Evolutionary conservation across 2,113 vertebrate species (phyloP).

Genomic region (Dissostichus mawsoni): DNA sequence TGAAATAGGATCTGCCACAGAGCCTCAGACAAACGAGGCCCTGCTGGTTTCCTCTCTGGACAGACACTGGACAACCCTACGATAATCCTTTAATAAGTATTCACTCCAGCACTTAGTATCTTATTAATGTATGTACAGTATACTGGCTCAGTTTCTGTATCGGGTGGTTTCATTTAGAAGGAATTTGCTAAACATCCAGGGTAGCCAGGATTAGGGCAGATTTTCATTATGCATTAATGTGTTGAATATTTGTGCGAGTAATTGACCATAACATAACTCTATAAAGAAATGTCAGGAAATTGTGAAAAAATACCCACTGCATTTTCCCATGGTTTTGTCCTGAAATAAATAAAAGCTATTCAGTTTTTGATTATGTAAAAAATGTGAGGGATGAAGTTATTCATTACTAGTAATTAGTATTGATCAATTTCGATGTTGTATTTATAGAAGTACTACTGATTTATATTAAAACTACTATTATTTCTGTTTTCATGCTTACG

Average conservation of each 20-base stretch:
- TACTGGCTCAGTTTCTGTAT: slow-evolving; percentile 34
- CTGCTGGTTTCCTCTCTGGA: slow-evolving; percentile 66
- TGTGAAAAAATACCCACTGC: not conserved
- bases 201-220: slow-evolving; percentile 14
- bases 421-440: no score
- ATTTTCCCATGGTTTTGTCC: not conserved
- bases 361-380: not conserved
- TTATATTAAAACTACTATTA: no score
- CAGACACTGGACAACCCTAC: slow-evolving; percentile 47
- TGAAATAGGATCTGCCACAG: slow-evolving; percentile 81
- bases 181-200: slow-evolving; percentile 28
- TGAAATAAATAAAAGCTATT: no score
- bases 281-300: not conserved
- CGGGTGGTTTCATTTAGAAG: slow-evolving; percentile 7
- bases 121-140: slow-evolving; percentile 36
- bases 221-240: slow-evolving; percentile 10
- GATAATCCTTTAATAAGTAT: slow-evolving; percentile 46
- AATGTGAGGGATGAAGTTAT: not conserved
- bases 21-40: slow-evolving; percentile 75
- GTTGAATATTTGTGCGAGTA: not conserved
- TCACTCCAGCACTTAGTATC: slow-evolving; percentile 19
- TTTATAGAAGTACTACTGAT: no score
- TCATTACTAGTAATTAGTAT: no score
- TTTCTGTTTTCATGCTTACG: no score
- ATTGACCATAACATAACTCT: not conserved